phyloP scores from a whole-genome alignment of 2,797 vertebrate genomes.

The Bovichtus diacanthus region DNA sequence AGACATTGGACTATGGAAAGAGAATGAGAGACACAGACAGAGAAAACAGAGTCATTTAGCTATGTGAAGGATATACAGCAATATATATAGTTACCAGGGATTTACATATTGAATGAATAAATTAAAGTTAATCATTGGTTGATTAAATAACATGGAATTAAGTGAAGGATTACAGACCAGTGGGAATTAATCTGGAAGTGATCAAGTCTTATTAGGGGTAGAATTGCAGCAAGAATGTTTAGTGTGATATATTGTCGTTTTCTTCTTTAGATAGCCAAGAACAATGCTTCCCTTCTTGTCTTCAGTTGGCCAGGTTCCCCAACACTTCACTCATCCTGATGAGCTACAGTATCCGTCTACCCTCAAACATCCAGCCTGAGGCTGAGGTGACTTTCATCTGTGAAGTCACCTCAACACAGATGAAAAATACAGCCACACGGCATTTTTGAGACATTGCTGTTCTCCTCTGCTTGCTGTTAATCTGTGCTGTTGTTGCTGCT shows the following conservation, averaged over 20 bases:
- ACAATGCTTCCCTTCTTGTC: slow-evolving; percentile 14
- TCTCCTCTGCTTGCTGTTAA: slow-evolving; percentile 48
- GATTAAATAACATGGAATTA: slow-evolving; percentile 24
- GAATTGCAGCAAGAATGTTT: background rate
- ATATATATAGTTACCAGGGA: background rate
- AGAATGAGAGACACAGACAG: slow-evolving; percentile 1
- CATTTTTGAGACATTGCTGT: slow-evolving; percentile 45
- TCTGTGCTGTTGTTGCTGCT: slow-evolving; percentile 58
- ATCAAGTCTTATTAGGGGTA: background rate
- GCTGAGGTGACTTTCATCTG: slow-evolving; percentile 55
- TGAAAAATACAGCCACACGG: slow-evolving; percentile 56
- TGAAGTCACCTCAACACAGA: slow-evolving; percentile 43
- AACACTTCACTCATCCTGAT: slow-evolving; percentile 46
- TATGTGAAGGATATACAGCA: background rate
- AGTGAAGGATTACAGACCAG: slow-evolving; percentile 9
- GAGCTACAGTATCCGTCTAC: slow-evolving; percentile 37
- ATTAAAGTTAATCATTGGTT: slow-evolving; percentile 39
- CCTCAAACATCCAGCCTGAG: slow-evolving; percentile 44
- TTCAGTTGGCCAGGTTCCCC: slow-evolving; percentile 29
- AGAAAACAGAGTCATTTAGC: slow-evolving; percentile 5
- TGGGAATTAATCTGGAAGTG: slow-evolving; percentile 26
- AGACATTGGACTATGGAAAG: slow-evolving; percentile 91
- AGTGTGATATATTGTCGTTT: slow-evolving; percentile 18
- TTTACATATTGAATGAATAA: slow-evolving; percentile 45
- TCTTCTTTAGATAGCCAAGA: slow-evolving; percentile 11